phyloP scores from a whole-genome alignment of 2,113 vertebrate species.

The Poeciliopsis prolifica region DNA sequence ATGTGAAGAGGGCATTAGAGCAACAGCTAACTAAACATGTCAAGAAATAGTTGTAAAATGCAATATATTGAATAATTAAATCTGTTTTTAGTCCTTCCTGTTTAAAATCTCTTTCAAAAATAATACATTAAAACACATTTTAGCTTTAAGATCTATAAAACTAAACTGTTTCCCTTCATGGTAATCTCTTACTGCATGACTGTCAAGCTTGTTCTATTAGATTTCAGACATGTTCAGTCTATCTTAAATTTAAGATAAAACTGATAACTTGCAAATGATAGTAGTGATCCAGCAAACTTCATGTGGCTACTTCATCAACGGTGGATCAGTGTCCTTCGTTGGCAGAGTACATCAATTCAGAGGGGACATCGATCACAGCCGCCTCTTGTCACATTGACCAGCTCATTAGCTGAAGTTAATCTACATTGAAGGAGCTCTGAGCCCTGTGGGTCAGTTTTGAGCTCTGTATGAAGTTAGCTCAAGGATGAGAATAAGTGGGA shows the following conservation, averaged over 20 bases:
- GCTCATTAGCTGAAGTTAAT: conserved; percentile 79
- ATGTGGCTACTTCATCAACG: conserved; percentile 73
- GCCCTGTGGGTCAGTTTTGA: conserved; percentile 47
- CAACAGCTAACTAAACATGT: too few species aligned
- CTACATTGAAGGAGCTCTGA: conserved; percentile 59
- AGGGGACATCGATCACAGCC: conserved; percentile 75
- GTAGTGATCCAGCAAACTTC: conserved; percentile 41
- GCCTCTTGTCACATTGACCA: conserved; percentile 74
- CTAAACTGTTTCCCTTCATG: background rate
- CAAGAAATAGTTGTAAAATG: too few species aligned
- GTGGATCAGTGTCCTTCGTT: conserved; percentile 74
- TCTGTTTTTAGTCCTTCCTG: too few species aligned
- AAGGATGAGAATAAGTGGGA: conserved; percentile 9
- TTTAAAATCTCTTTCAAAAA: too few species aligned
- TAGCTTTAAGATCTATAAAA: too few species aligned
- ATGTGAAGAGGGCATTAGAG: too few species aligned
- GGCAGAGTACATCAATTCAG: conserved; percentile 75
- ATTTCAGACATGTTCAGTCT: background rate
- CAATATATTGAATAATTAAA: too few species aligned
- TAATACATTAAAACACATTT: too few species aligned
- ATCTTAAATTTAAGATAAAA: conserved; percentile 11
- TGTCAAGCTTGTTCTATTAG: background rate
- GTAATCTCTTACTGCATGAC: background rate
- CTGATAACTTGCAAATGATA: conserved; percentile 9
- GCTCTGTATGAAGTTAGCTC: conserved; percentile 35